Percentiles rank a stretch among this genome's conserved stretches.
Conservation (phyloP, 2,888 invertebrate species). For the Camponotus fellah region DNA sequence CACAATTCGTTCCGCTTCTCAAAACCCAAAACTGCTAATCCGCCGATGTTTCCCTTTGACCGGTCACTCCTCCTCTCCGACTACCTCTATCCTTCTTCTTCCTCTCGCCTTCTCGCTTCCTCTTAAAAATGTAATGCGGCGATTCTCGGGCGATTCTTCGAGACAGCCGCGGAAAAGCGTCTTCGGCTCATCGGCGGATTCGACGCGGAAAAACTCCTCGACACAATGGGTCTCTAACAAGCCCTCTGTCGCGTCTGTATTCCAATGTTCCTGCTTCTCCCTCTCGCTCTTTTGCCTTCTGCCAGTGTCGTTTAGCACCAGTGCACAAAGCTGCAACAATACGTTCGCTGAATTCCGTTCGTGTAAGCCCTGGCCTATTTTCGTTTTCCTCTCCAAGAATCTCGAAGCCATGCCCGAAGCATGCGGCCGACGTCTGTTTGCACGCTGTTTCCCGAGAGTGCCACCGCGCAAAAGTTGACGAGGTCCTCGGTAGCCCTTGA, state of each 20-base stretch:
- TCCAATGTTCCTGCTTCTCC: slow-evolving; percentile 6
- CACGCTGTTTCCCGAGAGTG: slow-evolving; percentile 65
- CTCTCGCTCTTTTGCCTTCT: slow-evolving; percentile 47
- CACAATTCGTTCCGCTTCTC: slow-evolving; percentile 77
- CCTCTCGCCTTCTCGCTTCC: slow-evolving; percentile 6
- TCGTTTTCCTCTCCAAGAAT: slow-evolving; percentile 58
- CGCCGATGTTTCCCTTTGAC: slow-evolving; percentile 69
- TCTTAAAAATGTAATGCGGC: slow-evolving; percentile 57
- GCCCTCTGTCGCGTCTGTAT: slow-evolving; percentile 73
- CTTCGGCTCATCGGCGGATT: slow-evolving; percentile 50
- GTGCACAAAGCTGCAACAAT: slow-evolving; percentile 80
- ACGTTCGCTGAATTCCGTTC: slow-evolving; percentile 67
- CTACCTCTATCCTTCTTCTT: slow-evolving; percentile 47
- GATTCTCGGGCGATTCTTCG: slow-evolving; percentile 56
- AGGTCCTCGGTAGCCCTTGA: slow-evolving; percentile 68
- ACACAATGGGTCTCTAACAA: slow-evolving; percentile 83
- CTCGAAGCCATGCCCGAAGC: not conserved
- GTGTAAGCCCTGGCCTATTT: slow-evolving; percentile 68
- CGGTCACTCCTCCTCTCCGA: slow-evolving; percentile 55
- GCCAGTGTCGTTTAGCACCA: slow-evolving; percentile 83
- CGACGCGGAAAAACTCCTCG: slow-evolving; percentile 60
- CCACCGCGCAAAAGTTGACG: slow-evolving; percentile 72
- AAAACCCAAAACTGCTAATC: slow-evolving; percentile 79
- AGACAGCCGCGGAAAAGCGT: slow-evolving; percentile 59
- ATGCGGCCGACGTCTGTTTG: slow-evolving; percentile 62